Conservation (phyloP, 2,797 vertebrate genomes). For the Gymnothorax javanicus region DNA sequence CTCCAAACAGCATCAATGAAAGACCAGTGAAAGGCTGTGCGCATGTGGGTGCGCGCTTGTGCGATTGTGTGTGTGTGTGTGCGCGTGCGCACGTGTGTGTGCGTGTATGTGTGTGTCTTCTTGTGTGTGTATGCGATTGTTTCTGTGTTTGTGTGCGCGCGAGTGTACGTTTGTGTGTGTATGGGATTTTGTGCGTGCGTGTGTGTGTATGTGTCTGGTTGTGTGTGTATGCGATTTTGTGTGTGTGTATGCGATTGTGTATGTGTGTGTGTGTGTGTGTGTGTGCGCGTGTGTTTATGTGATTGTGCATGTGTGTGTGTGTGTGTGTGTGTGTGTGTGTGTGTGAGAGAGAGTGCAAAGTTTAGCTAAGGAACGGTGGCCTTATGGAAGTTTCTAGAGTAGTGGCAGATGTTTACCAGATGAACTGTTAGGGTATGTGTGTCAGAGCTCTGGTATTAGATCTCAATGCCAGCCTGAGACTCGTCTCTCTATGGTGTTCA, state of each 20-base stretch:
- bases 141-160: neutral
- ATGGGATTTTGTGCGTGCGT: constrained; percentile 8
- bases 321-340: constrained; percentile 9
- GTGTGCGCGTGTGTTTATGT: neutral
- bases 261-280: constrained; percentile 15
- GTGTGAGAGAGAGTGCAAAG: neutral
- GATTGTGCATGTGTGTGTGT: neutral
- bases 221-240: neutral
- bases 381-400: neutral
- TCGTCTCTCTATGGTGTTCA: neutral
- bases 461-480: neutral
- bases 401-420: constrained; percentile 10
- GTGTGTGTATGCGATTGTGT: neutral
- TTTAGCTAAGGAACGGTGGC: neutral
- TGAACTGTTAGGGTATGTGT: neutral
- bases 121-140: constrained; percentile 15
- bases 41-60: neutral
- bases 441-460: neutral
- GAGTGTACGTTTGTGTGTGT: neutral
- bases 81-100: constrained; percentile 4
- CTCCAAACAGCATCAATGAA: neutral
- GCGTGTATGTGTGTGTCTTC: constrained; percentile 9
- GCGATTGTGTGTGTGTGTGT: neutral
- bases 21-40: neutral
- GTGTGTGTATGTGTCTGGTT: constrained; percentile 12